These are phyloP conservation scores for Balanococcus diminutus DNA, from an alignment of 2,888 invertebrate genomes.

Conservation along the genomic window DNA sequence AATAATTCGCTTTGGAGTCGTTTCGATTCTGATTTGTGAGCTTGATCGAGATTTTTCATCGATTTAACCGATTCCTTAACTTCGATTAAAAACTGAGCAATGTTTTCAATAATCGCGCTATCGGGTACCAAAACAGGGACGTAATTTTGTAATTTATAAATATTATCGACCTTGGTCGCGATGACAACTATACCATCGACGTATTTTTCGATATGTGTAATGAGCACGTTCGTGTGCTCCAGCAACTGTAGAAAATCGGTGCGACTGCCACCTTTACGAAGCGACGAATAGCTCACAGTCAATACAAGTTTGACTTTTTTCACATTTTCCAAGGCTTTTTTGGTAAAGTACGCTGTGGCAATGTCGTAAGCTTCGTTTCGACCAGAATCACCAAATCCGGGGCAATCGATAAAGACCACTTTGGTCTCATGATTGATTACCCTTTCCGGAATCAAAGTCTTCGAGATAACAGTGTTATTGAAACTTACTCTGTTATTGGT, in stretches of 20 bases:
- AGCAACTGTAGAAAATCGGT: too few species aligned
- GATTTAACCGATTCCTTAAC: not conserved
- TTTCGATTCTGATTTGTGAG: too few species aligned
- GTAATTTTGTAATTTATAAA: not conserved
- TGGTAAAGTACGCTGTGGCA: too few species aligned
- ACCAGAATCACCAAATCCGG: slow-evolving; percentile 57
- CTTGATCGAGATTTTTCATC: not conserved
- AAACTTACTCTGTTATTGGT: not conserved
- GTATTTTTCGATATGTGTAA: slow-evolving; percentile 46
- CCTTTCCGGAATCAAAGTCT: too few species aligned
- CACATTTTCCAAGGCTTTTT: slow-evolving; percentile 57
- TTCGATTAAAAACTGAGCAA: not conserved
- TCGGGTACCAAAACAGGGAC: not conserved
- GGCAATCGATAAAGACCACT: slow-evolving; percentile 56
- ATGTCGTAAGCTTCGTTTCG: slow-evolving; percentile 56
- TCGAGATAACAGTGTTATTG: too few species aligned
- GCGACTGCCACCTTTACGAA: too few species aligned
- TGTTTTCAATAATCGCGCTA: not conserved
- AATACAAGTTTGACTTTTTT: too few species aligned
- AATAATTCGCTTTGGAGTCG: not conserved
- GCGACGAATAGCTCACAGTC: too few species aligned
- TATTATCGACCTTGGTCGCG: slow-evolving; percentile 6
- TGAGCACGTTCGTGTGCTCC: not conserved
- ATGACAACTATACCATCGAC: not conserved
- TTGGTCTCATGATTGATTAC: not conserved